Conservation (phyloP, 2,797 vertebrate genomes). For the Tokudaia muenninki region DNA sequence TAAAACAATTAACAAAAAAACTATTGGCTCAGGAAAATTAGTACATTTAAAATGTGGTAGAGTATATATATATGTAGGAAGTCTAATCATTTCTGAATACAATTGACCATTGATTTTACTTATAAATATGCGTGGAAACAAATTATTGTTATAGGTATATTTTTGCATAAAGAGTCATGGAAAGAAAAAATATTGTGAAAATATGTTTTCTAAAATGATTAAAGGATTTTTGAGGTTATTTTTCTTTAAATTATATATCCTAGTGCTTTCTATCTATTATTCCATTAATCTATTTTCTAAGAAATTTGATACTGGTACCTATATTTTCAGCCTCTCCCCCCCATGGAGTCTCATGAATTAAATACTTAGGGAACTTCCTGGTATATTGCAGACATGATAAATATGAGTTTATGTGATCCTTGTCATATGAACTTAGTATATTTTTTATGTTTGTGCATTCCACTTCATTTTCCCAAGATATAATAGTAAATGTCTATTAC, state of each 20-base stretch:
- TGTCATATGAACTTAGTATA: neutral
- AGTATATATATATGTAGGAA: neutral
- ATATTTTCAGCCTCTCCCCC: neutral
- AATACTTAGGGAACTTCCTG: neutral
- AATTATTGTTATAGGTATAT: neutral
- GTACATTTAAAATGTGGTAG: neutral
- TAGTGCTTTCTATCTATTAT: neutral
- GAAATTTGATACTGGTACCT: neutral
- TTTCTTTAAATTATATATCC: neutral
- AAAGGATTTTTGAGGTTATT: neutral
- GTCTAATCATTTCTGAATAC: neutral
- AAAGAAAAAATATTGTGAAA: neutral
- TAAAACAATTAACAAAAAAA: neutral
- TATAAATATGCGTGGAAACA: neutral
- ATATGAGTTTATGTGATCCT: neutral
- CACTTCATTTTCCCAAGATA: neutral
- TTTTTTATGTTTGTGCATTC: neutral
- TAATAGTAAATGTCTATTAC: neutral
- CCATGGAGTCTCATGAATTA: neutral
- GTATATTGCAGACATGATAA: no score
- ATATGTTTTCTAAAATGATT: neutral
- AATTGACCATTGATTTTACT: neutral
- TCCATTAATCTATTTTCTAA: neutral
- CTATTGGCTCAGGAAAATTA: neutral
- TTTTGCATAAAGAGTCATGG: neutral